Conservation (phyloP, 2,113 vertebrate species). For the Scomber scombrus region DNA sequence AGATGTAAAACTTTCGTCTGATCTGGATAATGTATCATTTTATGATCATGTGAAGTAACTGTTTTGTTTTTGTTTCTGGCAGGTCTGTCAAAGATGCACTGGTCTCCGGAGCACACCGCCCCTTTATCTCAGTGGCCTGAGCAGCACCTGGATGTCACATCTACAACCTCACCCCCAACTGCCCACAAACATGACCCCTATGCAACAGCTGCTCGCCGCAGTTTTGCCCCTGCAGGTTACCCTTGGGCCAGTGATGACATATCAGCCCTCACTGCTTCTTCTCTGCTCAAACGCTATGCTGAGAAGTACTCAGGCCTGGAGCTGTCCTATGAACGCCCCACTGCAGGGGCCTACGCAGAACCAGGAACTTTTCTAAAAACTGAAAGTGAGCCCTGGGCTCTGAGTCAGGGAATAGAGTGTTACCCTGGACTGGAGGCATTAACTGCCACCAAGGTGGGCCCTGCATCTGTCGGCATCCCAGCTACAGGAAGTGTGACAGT, state of each 20-base stretch:
- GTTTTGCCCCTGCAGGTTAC: conserved; percentile 88
- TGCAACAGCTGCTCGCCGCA: conserved; percentile 85
- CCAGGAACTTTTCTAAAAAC: conserved; percentile 89
- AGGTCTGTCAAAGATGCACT: conserved; percentile 97
- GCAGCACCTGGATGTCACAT: conserved; percentile 97
- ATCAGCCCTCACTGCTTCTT: conserved; percentile 94
- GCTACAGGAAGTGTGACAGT: conserved; percentile 87
- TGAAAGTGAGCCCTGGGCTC: conserved; percentile 90
- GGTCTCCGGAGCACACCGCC: conserved; percentile 97
- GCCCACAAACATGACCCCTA: conserved; percentile 92
- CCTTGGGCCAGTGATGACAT: conserved; percentile 97
- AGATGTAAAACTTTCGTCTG: not conserved
- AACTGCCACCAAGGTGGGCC: conserved; percentile 83
- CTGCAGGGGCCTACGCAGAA: conserved; percentile 77
- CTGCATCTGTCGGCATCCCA: conserved; percentile 80
- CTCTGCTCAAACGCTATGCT: conserved; percentile 95
- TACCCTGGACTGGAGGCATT: conserved; percentile 89
- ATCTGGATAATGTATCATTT: not conserved
- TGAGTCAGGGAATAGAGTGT: conserved; percentile 85
- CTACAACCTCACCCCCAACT: conserved; percentile 92
- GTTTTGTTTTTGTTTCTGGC: conserved; percentile 18
- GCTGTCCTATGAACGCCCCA: conserved; percentile 89
- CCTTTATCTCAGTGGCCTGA: conserved; percentile 97
- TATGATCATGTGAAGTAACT: conserved; percentile 19
- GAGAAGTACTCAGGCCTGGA: conserved; percentile 95